These are phyloP conservation scores for Rhinella marina DNA, from an alignment of 2,797 vertebrate species.

Conservation along the genomic window DNA sequence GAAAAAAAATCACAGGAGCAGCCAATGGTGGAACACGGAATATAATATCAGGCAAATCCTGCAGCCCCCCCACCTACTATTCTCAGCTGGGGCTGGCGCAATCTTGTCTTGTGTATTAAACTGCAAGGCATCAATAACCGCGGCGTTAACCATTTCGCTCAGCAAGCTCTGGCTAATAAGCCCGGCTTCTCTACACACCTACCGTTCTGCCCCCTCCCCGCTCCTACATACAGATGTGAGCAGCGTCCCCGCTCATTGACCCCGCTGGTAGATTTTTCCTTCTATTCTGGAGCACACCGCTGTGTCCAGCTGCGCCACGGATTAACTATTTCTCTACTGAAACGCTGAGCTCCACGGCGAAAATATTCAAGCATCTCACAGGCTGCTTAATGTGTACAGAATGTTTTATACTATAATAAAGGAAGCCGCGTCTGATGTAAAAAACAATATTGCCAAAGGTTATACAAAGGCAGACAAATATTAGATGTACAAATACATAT, in stretches of 20 bases:
- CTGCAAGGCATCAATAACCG: conserved; percentile 43
- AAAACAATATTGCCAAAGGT: no score
- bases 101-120: conserved; percentile 41
- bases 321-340: conserved; percentile 25
- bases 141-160: conserved; percentile 47
- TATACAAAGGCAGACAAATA: no score
- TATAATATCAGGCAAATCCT: conserved; percentile 29
- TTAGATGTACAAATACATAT: no score
- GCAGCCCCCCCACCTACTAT: background rate
- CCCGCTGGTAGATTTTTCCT: conserved; percentile 7
- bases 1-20: conserved; percentile 23
- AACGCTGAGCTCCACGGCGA: background rate
- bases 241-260: conserved; percentile 20
- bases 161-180: conserved; percentile 49
- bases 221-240: conserved; percentile 26
- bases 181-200: conserved; percentile 30
- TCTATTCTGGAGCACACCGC: conserved; percentile 13
- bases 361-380: background rate
- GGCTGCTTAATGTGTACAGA: no score
- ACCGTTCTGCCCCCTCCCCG: conserved; percentile 15
- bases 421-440: no score
- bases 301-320: conserved; percentile 9
- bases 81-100: conserved; percentile 20
- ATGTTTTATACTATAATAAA: no score
- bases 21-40: conserved; percentile 9